Conservation (phyloP, 2,797 vertebrate species). For the Schizothorax lantsangensis region DNA sequence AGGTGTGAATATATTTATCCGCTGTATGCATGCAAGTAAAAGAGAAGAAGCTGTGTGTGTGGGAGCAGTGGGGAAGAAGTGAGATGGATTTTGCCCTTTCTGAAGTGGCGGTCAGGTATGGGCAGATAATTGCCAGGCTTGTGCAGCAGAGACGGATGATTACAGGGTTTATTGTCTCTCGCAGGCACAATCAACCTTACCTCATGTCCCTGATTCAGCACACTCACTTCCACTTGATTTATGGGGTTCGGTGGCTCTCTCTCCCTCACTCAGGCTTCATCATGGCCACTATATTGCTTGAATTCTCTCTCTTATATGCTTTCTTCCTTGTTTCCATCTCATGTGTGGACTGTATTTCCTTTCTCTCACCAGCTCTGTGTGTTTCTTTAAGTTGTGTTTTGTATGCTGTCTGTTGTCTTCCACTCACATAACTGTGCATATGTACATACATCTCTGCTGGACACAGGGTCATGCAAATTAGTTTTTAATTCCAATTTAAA, state of each 20-base stretch:
- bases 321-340: conserved; percentile 25
- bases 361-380: not conserved
- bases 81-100: conserved; percentile 76
- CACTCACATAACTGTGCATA: not conserved
- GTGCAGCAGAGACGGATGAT: conserved; percentile 83
- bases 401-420: not conserved
- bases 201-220: conserved; percentile 82
- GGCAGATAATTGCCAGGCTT: conserved; percentile 80
- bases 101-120: conserved; percentile 78
- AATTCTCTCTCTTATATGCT: conserved; percentile 16
- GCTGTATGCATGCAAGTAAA: conserved; percentile 62
- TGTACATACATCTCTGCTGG: not conserved
- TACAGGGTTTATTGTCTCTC: conserved; percentile 87
- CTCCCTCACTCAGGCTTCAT: conserved; percentile 49
- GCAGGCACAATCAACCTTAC: conserved; percentile 82
- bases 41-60: conserved; percentile 52
- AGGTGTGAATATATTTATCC: conserved; percentile 50
- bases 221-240: conserved; percentile 81
- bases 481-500: not conserved
- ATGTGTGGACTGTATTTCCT: not conserved
- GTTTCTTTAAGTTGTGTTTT: not conserved
- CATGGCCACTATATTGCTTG: conserved; percentile 30
- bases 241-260: conserved; percentile 69
- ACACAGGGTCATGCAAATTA: not conserved
- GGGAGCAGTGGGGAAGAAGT: conserved; percentile 61